Base-by-base conservation (phyloP, 2,888 invertebrate species). In the Hartigia nigra region DNA sequence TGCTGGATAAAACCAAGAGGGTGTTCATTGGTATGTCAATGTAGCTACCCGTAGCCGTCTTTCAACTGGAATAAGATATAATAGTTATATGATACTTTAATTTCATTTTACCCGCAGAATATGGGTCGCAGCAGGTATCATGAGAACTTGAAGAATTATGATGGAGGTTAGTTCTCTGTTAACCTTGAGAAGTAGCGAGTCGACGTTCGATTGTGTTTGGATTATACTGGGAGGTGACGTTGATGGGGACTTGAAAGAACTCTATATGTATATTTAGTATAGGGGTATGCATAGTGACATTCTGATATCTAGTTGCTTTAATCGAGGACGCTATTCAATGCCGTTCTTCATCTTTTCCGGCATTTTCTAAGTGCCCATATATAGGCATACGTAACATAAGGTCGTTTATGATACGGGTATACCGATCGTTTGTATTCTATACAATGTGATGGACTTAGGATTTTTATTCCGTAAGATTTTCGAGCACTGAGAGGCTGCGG, bases 401-500 rank as follows among this genome's bases (percentile, higher is more conserved):
- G 23, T 55, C 23, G 23, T 55, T 23, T 23, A 55, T 9, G 39
- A 55, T 55, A 55, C 39, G 39, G 39, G 39, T 23, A 23, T 55
- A 55, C 23, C 23, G 39, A 55, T 55, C 39, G 9, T 55, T 55
- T 55, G 39, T 23, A 55, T 55, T 9, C 23, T 55, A 23, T 23
- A 23, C 9, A 55, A 55, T 55, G 23, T 2, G 39, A 39, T 14
- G 39, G 39, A 23, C 23, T 55, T 55, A 23, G 39, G 23, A 55
- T 23, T 55, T 55, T 55, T 55, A 55, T 55, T 55, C 39, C 14
- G 75, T 23, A 36, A 37, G 74, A 76, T 74, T 79, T 79, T 37
- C 35, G 69, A 69, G 74, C 39, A 74, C 70, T 70, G 74, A 72
- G 74, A 69, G 75, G 75, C 84, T 85, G 84, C 84, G 84, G 84